phyloP scores from a whole-genome alignment of 2,888 invertebrate genomes.

The Agrotis ipsilon region DNA sequence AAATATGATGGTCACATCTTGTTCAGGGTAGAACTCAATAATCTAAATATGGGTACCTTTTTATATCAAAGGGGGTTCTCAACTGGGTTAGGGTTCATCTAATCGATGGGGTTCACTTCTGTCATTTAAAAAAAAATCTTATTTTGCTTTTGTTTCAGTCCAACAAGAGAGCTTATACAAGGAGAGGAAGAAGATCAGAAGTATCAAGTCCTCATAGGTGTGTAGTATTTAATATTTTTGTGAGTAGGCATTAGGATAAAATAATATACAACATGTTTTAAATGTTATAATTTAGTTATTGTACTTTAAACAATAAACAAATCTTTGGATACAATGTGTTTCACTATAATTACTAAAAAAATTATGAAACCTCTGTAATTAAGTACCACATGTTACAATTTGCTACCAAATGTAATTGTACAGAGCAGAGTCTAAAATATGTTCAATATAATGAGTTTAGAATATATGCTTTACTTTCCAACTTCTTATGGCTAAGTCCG shows the following conservation, averaged over 20 bases:
- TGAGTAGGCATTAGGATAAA: constrained; percentile 68
- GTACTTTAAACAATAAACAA: constrained; percentile 87
- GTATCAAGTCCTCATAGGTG: constrained; percentile 86
- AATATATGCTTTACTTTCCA: constrained; percentile 88
- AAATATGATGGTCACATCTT: too few relatives aligned
- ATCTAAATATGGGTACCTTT: too few relatives aligned
- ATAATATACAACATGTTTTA: constrained; percentile 74
- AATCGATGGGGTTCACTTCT: too few relatives aligned
- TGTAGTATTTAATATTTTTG: constrained; percentile 46
- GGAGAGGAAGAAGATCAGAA: constrained; percentile 95
- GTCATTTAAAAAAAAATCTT: too few relatives aligned
- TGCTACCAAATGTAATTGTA: constrained; percentile 70
- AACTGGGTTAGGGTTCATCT: too few relatives aligned
- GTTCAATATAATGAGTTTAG: constrained; percentile 85
- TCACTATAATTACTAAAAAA: constrained; percentile 75
- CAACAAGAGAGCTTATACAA: constrained; percentile 88
- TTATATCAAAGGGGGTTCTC: too few relatives aligned
- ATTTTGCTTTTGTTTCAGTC: constrained; percentile 91
- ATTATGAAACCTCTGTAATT: constrained; percentile 70
- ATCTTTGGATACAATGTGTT: constrained; percentile 85
- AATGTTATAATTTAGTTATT: constrained; percentile 85
- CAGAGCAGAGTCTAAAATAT: constrained; percentile 74
- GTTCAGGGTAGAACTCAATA: too few relatives aligned
- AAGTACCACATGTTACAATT: constrained; percentile 70
- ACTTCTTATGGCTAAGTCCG: constrained; percentile 65